A percentile compares a stretch with the other conserved stretches of the same genome.
phyloP scores from a whole-genome alignment of 2,797 vertebrate species.

The Helarctos malayanus region DNA sequence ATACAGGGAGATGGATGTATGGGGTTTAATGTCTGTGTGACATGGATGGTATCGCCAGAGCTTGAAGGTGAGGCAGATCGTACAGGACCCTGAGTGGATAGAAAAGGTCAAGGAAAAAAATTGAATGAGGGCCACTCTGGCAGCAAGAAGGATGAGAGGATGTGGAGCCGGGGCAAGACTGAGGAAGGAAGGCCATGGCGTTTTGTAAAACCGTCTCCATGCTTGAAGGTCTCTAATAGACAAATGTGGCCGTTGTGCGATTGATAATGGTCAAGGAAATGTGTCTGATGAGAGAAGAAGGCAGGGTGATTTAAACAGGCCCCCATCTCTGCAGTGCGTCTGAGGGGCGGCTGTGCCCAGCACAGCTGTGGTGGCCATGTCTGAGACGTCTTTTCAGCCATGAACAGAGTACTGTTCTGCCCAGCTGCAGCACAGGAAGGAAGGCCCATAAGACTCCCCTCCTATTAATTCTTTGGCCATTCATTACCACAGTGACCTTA shows the following conservation, averaged over 20 bases:
- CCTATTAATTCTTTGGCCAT: constrained; percentile 86
- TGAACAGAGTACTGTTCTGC: constrained; percentile 90
- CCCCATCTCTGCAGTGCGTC: constrained; percentile 22
- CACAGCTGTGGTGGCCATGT: constrained; percentile 88
- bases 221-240: neutral
- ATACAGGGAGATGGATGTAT: neutral
- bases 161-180: neutral
- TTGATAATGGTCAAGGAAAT: constrained; percentile 62
- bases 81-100: neutral
- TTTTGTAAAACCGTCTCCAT: neutral
- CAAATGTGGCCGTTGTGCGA: constrained; percentile 70
- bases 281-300: constrained; percentile 14
- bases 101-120: neutral
- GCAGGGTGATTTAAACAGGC: constrained; percentile 50
- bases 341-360: constrained; percentile 67
- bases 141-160: neutral
- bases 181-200: neutral
- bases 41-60: fast-evolving
- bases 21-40: neutral
- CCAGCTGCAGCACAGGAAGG: constrained; percentile 90
- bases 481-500: constrained; percentile 88
- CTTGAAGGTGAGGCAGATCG: neutral
- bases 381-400: constrained; percentile 83
- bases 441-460: constrained; percentile 79
- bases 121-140: neutral